These are phyloP conservation scores for Notechis scutatus DNA, from an alignment of 2,113 vertebrate genomes.

Conservation along the genomic window DNA sequence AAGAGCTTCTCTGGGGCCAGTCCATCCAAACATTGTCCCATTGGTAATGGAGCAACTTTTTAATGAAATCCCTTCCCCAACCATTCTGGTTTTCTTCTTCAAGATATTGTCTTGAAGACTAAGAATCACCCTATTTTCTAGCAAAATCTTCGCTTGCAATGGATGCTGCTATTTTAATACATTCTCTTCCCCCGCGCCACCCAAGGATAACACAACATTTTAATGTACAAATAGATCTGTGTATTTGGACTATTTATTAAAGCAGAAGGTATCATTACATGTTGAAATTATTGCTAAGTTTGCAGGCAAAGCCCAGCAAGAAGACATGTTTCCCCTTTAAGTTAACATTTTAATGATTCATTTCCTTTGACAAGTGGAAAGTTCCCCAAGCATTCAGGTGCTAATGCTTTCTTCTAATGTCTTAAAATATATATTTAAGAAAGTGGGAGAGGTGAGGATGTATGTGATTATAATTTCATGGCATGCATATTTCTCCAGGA, in stretches of 20 bases:
- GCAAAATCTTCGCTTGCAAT: neutral
- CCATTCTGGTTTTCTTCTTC: too few species aligned
- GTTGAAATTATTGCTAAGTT: neutral
- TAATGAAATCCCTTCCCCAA: too few species aligned
- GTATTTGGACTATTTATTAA: neutral
- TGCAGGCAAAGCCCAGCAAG: constrained; percentile 4
- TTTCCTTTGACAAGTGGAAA: constrained; percentile 25
- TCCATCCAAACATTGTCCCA: neutral
- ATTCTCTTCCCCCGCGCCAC: neutral
- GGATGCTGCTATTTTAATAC: neutral
- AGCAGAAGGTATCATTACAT: neutral
- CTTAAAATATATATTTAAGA: neutral
- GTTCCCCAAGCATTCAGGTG: neutral
- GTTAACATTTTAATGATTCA: constrained; percentile 20
- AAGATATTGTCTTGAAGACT: too few species aligned
- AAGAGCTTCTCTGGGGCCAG: too few species aligned
- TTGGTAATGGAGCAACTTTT: neutral
- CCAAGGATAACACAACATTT: neutral
- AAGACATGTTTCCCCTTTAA: neutral
- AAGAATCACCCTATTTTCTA: neutral
- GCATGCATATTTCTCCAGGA: constrained; percentile 70
- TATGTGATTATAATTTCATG: neutral
- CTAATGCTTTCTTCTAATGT: neutral
- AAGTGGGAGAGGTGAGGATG: neutral
- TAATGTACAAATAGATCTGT: neutral